Base-by-base conservation (phyloP, 2,888 invertebrate genomes). In the Acanthosepion esculentum region DNA sequence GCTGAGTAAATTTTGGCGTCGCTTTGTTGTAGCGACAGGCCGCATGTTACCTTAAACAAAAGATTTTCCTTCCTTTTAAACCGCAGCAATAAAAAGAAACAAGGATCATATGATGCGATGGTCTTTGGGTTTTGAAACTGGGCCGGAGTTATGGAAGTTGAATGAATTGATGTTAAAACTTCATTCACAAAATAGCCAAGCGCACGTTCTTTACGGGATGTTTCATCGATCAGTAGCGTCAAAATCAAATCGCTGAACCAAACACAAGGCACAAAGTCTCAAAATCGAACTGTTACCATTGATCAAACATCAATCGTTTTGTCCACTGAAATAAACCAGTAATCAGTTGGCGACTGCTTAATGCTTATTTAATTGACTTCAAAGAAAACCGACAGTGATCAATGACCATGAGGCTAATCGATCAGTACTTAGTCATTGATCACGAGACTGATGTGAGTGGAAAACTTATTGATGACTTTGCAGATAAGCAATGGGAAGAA, bases 291-390 rank as follows among this genome's bases (percentile, higher is more conserved):
- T n/a, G 78, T 78, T n/a, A 12, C n/a, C n/a, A 78, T 23, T 78
- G 78, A 78, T 78, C 78, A 78, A 78, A 78, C 78, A 78, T 78
- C 78, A 78, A 78, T 78, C n/a, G n/a, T n/a, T 78, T 78, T 78
- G 78, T 33, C 78, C 78, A 78, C 3, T n/a, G 78, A 78, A 78
- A 78, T 78, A 78, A 78, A 78, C n/a, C n/a, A n/a, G 78, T n/a
- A 33, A 78, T 78, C 78, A 78, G 78, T 78, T 15, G n/a, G n/a
- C 2, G 78, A 10, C 59, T 4, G n/a, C n/a, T 10, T 78, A 78
- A 78, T 78, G 78, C 78, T 78, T 78, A n/a, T 78, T 78, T 78
- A 78, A 78, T n/a, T 78, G 78, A 78, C 78, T 78, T 78, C 78
- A 78, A 78, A 78, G n/a, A 33, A 33, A 78, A 33, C n/a, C 78